A percentile compares a stretch with the other conserved stretches of the same genome.
These are phyloP conservation scores for Cryptoleucopteryx plumbea DNA, from an alignment of 2,113 vertebrate species.

Conservation along the genomic window DNA sequence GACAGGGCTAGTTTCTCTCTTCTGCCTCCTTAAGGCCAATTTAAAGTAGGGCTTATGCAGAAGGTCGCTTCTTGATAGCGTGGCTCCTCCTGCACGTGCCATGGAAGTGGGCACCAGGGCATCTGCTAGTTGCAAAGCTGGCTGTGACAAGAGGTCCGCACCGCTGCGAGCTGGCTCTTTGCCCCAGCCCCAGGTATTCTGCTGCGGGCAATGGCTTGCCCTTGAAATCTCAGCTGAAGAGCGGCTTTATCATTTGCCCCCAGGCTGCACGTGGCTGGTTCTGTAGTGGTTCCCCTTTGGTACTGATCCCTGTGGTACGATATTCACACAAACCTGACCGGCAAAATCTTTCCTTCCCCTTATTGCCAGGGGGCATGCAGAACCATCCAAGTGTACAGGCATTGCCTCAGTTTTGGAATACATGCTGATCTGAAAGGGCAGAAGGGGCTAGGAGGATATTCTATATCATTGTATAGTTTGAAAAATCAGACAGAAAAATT, in stretches of 20 bases:
- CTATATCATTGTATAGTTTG: not conserved
- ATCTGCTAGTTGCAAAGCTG: not conserved
- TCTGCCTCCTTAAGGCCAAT: not conserved
- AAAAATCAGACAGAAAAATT: not conserved
- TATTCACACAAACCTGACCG: accelerated
- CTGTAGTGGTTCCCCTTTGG: not conserved
- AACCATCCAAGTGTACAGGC: not conserved
- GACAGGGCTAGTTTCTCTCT: not conserved
- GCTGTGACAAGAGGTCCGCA: no score
- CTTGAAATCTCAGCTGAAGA: not conserved
- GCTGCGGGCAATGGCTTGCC: accelerated
- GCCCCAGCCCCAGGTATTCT: not conserved
- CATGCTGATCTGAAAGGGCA: not conserved
- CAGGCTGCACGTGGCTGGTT: not conserved
- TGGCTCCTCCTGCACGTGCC: accelerated
- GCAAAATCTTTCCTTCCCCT: not conserved
- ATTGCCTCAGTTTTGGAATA: not conserved
- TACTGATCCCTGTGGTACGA: not conserved
- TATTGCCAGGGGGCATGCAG: not conserved
- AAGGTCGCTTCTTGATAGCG: accelerated
- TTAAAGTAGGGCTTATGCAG: not conserved
- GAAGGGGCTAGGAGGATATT: not conserved
- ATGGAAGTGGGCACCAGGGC: not conserved
- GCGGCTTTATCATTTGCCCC: not conserved
- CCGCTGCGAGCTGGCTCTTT: not conserved